phyloP scores from a whole-genome alignment of 2,888 invertebrate species.

The Linnaemya tessellans region DNA sequence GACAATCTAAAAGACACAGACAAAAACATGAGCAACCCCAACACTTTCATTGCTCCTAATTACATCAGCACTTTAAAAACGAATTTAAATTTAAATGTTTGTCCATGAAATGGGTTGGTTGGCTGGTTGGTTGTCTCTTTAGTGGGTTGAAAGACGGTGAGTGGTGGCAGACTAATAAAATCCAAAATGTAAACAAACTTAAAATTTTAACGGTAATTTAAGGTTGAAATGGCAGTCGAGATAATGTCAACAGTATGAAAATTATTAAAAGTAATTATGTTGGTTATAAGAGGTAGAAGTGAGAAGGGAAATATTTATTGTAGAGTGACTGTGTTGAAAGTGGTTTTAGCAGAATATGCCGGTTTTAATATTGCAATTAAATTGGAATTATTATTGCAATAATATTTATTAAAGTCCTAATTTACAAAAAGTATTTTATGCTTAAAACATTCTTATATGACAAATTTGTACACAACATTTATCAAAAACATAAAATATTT shows the following conservation, averaged over 20 bases:
- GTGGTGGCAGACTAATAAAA: conserved; percentile 27
- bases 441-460: too few relatives aligned
- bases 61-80: conserved; percentile 31
- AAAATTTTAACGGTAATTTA: conserved; percentile 55
- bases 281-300: background rate
- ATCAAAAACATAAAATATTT: too few relatives aligned
- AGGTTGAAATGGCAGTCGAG: conserved; percentile 36
- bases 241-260: conserved; percentile 61
- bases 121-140: background rate
- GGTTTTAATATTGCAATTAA: background rate
- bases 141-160: background rate
- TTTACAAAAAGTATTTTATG: too few relatives aligned
- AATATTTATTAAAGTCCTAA: background rate
- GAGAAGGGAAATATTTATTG: background rate
- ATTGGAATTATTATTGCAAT: background rate
- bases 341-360: background rate
- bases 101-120: background rate
- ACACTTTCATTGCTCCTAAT: conserved; percentile 7
- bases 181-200: conserved; percentile 58
- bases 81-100: conserved; percentile 42
- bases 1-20: background rate
- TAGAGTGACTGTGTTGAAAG: background rate
- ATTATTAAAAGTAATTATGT: conserved; percentile 58
- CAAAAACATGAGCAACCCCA: background rate
- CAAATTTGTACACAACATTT: too few relatives aligned